Evolutionary conservation across 2,888 invertebrate genomes (phyloP).

Genomic region (Hylaea fasciaria): DNA sequence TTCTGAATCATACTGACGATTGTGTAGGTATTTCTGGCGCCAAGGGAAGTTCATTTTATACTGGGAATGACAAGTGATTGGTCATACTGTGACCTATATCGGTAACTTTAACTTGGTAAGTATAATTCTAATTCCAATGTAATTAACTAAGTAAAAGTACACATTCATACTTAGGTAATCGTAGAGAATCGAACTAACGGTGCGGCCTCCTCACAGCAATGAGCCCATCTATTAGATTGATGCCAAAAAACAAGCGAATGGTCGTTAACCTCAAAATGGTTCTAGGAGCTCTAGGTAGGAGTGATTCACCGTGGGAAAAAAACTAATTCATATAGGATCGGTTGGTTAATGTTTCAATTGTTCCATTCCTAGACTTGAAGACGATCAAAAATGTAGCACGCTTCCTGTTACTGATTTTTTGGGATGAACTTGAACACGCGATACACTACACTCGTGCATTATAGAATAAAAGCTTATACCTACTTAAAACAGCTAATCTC

Average conservation of each 20-base stretch:
- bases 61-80: no score
- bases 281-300: background rate
- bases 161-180: background rate
- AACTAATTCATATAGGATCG: background rate
- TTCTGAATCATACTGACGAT: background rate
- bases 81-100: background rate
- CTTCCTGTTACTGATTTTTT: no score
- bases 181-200: slow-evolving; percentile 35
- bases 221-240: slow-evolving; percentile 10
- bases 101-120: no score
- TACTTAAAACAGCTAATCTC: no score
- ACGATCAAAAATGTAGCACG: no score
- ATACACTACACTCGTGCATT: no score
- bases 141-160: background rate
- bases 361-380: no score
- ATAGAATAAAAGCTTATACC: no score
- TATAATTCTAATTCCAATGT: background rate
- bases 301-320: slow-evolving; percentile 33
- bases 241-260: slow-evolving; percentile 39
- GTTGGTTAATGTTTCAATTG: no score
- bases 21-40: no score
- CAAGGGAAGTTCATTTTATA: no score
- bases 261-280: slow-evolving; percentile 38
- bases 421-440: no score
- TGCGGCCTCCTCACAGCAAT: slow-evolving; percentile 17